Base-by-base conservation (phyloP, 2,888 invertebrate species). In the Hypercompe scribonia region DNA sequence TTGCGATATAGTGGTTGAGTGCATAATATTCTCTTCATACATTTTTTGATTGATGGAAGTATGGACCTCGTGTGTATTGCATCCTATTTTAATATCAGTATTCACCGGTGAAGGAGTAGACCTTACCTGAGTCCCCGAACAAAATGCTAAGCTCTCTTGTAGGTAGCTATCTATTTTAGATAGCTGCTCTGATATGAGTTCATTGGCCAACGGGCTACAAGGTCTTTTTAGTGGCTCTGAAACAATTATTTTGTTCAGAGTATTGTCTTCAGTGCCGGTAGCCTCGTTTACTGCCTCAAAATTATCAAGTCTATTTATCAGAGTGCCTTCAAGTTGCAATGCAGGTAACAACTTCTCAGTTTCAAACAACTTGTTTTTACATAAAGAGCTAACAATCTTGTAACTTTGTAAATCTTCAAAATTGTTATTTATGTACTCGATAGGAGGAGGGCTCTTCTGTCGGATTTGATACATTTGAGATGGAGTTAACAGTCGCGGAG, bases 371-470 rank as follows among this genome's bases (percentile, higher is more conserved):
- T 91, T 90, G 78, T 92, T 93, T 82, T 93, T 94, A 76, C 89
- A 90, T 36, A 95, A 73, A 13, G 93, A 92, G 81, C 90, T 95
- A n/a, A 95, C 95, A 72, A 95, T 94, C 89, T 94, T 95, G 82
- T 95, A 95, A 82, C 95, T 95, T 72, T 93, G 91, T 76, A 95
- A 90, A 85, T 95, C 95, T 88, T 93, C 92, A 80, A 88, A 95
- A 74, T 93, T 88, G 76, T 95, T 90, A 81, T 89, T 92, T 65
- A 95, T 86, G 58, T 90, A 92, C 78, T 90, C 89, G 42, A 93
- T 81, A 39, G 93, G 91, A 70, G 88, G 88, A 58, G 92, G 91
- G 68, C 87, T 88, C 71, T 83, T 86, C 31, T 83, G 80, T 78
- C 79, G 75, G 70, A 75, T 70, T 70, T 65, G 76, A 68, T 81